Conservation (phyloP, 1,140 invertebrate genomes). For the Dendrolimus kikuchii region DNA sequence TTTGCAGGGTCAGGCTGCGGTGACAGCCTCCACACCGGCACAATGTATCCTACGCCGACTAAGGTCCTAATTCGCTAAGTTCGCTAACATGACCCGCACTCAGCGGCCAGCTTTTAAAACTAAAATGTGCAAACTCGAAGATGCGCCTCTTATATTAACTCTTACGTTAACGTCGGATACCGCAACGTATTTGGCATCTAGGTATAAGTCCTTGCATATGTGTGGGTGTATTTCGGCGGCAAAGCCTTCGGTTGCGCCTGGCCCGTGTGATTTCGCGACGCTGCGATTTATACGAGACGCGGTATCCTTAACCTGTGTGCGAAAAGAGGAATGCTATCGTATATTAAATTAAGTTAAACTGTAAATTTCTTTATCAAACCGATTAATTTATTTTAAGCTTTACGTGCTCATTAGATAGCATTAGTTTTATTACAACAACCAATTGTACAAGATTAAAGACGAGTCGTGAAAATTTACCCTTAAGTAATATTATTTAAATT, state of each 20-base stretch:
- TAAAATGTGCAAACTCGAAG: constrained; percentile 68
- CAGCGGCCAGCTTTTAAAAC: constrained; percentile 56
- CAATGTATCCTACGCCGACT: constrained; percentile 33
- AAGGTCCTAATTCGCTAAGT: constrained; percentile 38
- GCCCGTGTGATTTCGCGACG: no score
- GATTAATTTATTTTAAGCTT: no score
- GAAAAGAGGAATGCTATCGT: not conserved
- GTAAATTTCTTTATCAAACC: no score
- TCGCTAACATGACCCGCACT: constrained; percentile 60
- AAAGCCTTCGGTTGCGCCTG: constrained; percentile 24
- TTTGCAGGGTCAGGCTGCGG: constrained; percentile 19
- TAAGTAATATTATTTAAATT: no score
- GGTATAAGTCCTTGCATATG: constrained; percentile 17
- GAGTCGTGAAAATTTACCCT: no score
- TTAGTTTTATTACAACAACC: no score
- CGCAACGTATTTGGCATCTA: constrained; percentile 66
- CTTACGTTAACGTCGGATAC: constrained; percentile 62
- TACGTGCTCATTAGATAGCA: no score
- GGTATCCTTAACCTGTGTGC: not conserved
- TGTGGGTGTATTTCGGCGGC: constrained; percentile 52
- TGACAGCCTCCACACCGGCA: constrained; percentile 22
- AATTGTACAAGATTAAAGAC: no score
- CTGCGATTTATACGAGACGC: constrained; percentile 19
- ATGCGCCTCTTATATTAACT: constrained; percentile 70
- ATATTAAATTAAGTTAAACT: no score